Percentiles rank a stretch among this genome's conserved stretches.
phyloP scores from a whole-genome alignment of 2,797 vertebrate species.

The Etheostoma perlongum region DNA sequence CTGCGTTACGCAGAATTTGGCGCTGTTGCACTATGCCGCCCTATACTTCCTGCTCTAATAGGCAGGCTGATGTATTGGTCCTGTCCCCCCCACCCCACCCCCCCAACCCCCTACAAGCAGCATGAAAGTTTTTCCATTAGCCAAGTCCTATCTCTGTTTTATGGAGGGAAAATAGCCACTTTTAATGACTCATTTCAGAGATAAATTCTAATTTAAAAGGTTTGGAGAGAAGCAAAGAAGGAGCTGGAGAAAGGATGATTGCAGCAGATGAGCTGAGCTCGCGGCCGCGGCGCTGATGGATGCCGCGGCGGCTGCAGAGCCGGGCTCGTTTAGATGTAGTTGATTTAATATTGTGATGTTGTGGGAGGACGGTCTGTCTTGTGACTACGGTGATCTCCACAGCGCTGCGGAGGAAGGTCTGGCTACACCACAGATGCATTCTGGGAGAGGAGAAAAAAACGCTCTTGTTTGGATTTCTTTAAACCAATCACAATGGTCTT shows the following conservation, averaged over 20 bases:
- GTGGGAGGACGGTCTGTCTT: neutral
- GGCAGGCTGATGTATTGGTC: neutral
- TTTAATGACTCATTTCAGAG: conserved; percentile 24
- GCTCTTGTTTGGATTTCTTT: too few relatives aligned
- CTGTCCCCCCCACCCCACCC: neutral
- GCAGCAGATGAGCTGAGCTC: conserved; percentile 35
- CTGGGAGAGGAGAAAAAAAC: too few relatives aligned
- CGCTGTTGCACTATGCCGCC: too few relatives aligned
- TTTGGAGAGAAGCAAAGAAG: conserved; percentile 15
- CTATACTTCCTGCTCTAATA: too few relatives aligned
- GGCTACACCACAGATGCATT: too few relatives aligned
- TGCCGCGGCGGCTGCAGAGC: conserved; percentile 6
- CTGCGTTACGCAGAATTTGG: too few relatives aligned
- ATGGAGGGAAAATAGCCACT: neutral
- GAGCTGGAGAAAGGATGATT: conserved; percentile 20
- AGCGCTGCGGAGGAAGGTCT: too few relatives aligned
- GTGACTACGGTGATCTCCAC: neutral
- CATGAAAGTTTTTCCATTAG: conserved; percentile 4
- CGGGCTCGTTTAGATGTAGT: neutral
- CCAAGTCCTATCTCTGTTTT: neutral
- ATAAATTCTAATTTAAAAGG: conserved; percentile 15
- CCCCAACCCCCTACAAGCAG: neutral
- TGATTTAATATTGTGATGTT: neutral
- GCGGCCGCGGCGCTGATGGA: conserved; percentile 35
- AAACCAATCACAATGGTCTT: too few relatives aligned